phyloP scores from a whole-genome alignment of 1,140 invertebrate species.

The Mylabris phalerata region DNA sequence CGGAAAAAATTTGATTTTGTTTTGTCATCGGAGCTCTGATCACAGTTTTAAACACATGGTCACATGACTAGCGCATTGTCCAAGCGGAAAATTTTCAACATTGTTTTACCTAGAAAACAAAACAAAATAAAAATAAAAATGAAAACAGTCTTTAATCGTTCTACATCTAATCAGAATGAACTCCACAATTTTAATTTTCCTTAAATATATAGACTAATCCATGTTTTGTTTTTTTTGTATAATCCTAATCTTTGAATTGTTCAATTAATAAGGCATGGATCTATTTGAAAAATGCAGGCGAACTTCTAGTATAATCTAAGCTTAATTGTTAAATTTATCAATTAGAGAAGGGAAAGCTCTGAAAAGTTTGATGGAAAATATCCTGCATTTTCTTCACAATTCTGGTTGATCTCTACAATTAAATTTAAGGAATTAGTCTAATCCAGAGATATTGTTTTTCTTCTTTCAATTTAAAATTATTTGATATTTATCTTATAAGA shows the following conservation, averaged over 20 bases:
- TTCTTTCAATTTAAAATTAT: neutral
- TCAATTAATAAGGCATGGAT: conserved; percentile 6
- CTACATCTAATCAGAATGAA: conserved; percentile 16
- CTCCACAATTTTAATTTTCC: neutral
- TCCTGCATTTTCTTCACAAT: neutral
- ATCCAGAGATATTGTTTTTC: neutral
- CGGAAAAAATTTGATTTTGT: conserved; percentile 14
- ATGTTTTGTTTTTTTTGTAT: conserved; percentile 1
- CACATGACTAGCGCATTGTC: conserved; percentile 42
- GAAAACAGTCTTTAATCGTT: conserved; percentile 29
- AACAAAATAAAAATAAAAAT: too few species aligned
- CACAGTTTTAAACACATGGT: conserved; percentile 41
- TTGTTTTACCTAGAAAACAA: conserved; percentile 13
- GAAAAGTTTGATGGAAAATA: conserved; percentile 5
- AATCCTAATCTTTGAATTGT: neutral
- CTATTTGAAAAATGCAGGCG: conserved; percentile 13
- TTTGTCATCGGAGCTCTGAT: conserved; percentile 39
- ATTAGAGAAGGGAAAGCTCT: neutral
- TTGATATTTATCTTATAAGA: neutral
- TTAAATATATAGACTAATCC: conserved; percentile 8
- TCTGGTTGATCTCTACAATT: neutral
- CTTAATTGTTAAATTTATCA: neutral
- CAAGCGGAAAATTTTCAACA: conserved; percentile 16
- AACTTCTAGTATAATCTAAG: neutral
- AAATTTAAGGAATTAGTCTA: conserved; percentile 4